Conservation (phyloP, 2,113 vertebrate genomes). For the Noturus placidus region DNA sequence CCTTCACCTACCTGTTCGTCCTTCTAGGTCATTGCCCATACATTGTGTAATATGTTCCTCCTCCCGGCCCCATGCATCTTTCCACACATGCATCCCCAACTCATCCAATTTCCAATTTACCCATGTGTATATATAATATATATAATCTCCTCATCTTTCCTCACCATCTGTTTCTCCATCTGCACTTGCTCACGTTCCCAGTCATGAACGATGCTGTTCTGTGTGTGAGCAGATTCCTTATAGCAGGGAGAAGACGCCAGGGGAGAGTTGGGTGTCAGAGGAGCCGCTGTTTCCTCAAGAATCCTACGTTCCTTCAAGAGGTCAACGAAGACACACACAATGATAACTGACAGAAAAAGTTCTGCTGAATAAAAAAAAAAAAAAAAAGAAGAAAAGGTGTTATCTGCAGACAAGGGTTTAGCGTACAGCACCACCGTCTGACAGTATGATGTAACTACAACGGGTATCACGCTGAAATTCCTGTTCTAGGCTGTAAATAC, state of each 20-base stretch:
- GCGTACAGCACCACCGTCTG: neutral
- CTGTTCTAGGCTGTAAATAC: neutral
- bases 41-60: neutral
- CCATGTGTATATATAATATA: too few species aligned
- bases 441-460: neutral
- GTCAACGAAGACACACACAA: conserved; percentile 20
- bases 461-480: neutral
- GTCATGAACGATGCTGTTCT: conserved; percentile 66
- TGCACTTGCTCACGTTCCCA: conserved; percentile 69
- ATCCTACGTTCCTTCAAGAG: conserved; percentile 86
- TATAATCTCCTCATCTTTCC: neutral
- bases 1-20: neutral
- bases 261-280: conserved; percentile 75
- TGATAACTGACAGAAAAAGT: neutral
- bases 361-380: too few species aligned
- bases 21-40: neutral
- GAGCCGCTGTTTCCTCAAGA: conserved; percentile 89
- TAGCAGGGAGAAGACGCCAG: conserved; percentile 72
- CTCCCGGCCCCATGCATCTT: neutral
- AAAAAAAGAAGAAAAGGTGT: neutral
- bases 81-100: neutral
- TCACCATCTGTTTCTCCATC: conserved; percentile 70
- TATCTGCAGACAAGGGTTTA: neutral
- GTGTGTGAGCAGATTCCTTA: conserved; percentile 61
- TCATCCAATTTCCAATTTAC: too few species aligned